Conservation (phyloP, 1,140 invertebrate species). For the Halyomorpha halys region DNA sequence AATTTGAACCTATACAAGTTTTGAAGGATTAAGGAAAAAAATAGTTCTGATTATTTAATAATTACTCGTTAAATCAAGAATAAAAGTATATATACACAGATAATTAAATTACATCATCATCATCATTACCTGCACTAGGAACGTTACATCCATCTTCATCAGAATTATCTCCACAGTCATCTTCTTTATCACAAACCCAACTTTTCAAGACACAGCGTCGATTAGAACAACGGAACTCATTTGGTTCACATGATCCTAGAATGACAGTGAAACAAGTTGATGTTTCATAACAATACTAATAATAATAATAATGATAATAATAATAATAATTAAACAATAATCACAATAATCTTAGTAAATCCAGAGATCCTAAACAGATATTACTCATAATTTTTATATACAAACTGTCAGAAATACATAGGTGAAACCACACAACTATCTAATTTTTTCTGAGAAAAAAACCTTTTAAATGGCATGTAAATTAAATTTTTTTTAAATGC, state of each 20-base stretch:
- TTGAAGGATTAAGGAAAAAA: not conserved
- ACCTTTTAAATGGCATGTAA: too few relatives aligned
- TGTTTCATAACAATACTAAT: not conserved
- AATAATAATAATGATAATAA: too few relatives aligned
- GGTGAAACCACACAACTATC: too few relatives aligned
- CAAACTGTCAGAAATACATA: too few relatives aligned
- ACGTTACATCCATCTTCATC: constrained; percentile 60
- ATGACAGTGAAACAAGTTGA: not conserved
- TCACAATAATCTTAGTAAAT: too few relatives aligned
- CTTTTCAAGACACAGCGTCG: constrained; percentile 81
- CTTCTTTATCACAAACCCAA: constrained; percentile 85
- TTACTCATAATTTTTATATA: too few relatives aligned
- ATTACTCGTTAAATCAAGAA: not conserved
- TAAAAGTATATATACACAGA: not conserved
- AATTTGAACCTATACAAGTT: constrained; percentile 41
- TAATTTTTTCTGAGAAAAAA: too few relatives aligned
- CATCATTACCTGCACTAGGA: constrained; percentile 36
- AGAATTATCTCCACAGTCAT: constrained; percentile 87
- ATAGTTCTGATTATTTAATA: not conserved
- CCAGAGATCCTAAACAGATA: too few relatives aligned
- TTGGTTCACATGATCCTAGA: constrained; percentile 65
- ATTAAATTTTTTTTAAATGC: too few relatives aligned
- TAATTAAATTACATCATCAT: too few relatives aligned
- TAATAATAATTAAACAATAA: too few relatives aligned
- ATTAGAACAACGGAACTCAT: constrained; percentile 82